A percentile compares a stretch with the other conserved stretches of the same genome.
These are phyloP conservation scores for Corydoras sp. DNA, from an alignment of 2,113 vertebrate genomes.

Conservation along the genomic window DNA sequence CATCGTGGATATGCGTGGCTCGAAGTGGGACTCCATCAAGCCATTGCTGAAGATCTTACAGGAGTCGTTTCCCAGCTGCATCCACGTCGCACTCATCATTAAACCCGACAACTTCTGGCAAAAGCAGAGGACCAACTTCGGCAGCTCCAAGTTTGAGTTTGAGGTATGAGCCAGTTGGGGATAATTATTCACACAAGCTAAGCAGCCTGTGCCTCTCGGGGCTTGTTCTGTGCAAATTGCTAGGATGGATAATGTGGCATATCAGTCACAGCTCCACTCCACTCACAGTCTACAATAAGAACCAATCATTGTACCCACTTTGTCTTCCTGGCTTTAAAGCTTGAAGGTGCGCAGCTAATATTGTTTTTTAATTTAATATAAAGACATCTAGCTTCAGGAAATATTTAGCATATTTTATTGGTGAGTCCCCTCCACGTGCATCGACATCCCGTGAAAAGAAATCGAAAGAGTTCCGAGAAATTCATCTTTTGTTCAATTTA, in stretches of 20 bases:
- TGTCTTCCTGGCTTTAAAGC: too few species aligned
- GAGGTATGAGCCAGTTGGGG: conserved; percentile 73
- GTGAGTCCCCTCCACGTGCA: too few species aligned
- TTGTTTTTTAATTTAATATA: too few species aligned
- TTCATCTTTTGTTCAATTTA: too few species aligned
- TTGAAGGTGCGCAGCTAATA: too few species aligned
- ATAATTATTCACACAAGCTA: neutral
- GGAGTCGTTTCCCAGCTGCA: conserved; percentile 95
- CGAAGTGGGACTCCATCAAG: conserved; percentile 99
- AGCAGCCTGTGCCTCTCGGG: too few species aligned
- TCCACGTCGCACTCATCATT: conserved; percentile 98
- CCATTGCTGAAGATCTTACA: conserved; percentile 97
- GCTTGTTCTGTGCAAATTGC: too few species aligned
- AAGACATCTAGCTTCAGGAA: too few species aligned
- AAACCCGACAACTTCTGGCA: conserved; percentile 99
- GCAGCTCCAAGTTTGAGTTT: conserved; percentile 98
- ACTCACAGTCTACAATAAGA: neutral
- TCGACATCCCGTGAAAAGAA: too few species aligned
- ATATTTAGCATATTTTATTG: too few species aligned
- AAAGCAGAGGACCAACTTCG: conserved; percentile 98
- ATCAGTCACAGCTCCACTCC: neutral
- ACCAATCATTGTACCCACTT: too few species aligned
- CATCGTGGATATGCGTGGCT: conserved; percentile 99
- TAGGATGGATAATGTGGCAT: neutral
- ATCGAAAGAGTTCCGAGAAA: too few species aligned